Conservation (phyloP, 2,113 vertebrate genomes). For the Grallaria varia region DNA sequence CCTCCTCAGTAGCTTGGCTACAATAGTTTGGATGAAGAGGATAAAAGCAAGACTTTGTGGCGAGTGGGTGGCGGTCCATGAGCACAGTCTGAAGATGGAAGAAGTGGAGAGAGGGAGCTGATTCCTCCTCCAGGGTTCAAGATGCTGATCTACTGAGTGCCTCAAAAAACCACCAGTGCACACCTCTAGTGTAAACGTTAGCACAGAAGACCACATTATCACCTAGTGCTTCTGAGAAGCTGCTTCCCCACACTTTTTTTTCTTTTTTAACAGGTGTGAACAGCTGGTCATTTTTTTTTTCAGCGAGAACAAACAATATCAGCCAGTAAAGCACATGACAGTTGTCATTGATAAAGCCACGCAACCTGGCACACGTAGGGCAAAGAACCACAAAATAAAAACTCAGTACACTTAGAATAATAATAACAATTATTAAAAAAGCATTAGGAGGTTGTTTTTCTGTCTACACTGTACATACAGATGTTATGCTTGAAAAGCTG, state of each 20-base stretch:
- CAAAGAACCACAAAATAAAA: conserved; percentile 66
- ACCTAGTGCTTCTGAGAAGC: conserved; percentile 58
- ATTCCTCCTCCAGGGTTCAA: conserved; percentile 60
- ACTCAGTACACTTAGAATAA: conserved; percentile 63
- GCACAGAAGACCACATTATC: conserved; percentile 26
- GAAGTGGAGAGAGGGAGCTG: conserved; percentile 53
- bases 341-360: conserved; percentile 54
- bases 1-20: conserved; percentile 62
- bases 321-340: conserved; percentile 64
- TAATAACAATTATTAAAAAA: conserved; percentile 46
- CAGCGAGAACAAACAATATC: conserved; percentile 64
- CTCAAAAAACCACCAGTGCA: conserved; percentile 44
- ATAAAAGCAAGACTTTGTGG: conserved; percentile 44
- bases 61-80: conserved; percentile 23
- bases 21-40: conserved; percentile 46
- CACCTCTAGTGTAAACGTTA: conserved; percentile 73
- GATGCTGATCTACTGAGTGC: conserved; percentile 57
- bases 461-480: conserved; percentile 44
- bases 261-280: conserved; percentile 32
- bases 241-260: conserved; percentile 31
- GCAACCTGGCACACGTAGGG: conserved; percentile 53
- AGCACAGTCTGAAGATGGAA: conserved; percentile 45
- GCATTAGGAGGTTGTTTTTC: conserved; percentile 49
- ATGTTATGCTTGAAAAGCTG: conserved; percentile 50
- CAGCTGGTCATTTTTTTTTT: conserved; percentile 57